phyloP scores from a whole-genome alignment of 1,140 invertebrate species.

The Phymorhynchus buccinoides region DNA sequence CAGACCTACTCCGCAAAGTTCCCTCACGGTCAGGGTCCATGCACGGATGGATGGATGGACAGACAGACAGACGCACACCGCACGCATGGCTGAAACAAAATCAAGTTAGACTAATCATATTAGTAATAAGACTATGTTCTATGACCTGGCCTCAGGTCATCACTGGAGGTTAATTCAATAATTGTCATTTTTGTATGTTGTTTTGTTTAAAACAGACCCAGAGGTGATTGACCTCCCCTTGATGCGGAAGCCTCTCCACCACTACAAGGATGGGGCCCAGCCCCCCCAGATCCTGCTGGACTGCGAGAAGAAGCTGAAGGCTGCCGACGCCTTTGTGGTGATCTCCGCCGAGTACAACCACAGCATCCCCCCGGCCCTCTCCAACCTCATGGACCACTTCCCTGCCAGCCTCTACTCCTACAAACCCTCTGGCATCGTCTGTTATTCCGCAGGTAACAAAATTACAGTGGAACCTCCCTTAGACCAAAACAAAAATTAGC shows the following conservation, averaged over 20 bases:
- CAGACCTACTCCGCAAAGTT: too few species aligned
- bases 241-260: conserved; percentile 69
- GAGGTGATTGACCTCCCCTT: conserved; percentile 69
- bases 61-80: too few species aligned
- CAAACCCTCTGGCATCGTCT: conserved; percentile 74
- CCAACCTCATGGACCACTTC: conserved; percentile 75
- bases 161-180: background rate
- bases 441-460: conserved; percentile 73
- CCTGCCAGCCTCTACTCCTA: conserved; percentile 68
- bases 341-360: conserved; percentile 75
- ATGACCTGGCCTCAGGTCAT: background rate
- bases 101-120: background rate
- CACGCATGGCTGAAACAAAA: too few species aligned
- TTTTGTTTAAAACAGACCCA: conserved; percentile 68
- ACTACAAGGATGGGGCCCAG: conserved; percentile 62
- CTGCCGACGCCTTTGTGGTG: conserved; percentile 74
- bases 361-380: conserved; percentile 73
- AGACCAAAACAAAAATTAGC: too few species aligned
- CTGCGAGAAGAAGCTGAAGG: conserved; percentile 66
- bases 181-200: background rate
- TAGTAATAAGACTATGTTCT: background rate
- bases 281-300: conserved; percentile 71
- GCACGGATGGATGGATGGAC: too few species aligned
- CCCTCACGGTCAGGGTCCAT: too few species aligned
- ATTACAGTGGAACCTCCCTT: too few species aligned